phyloP scores from a whole-genome alignment of 2,113 vertebrate species.

The Pyrgilauda ruficollis region DNA sequence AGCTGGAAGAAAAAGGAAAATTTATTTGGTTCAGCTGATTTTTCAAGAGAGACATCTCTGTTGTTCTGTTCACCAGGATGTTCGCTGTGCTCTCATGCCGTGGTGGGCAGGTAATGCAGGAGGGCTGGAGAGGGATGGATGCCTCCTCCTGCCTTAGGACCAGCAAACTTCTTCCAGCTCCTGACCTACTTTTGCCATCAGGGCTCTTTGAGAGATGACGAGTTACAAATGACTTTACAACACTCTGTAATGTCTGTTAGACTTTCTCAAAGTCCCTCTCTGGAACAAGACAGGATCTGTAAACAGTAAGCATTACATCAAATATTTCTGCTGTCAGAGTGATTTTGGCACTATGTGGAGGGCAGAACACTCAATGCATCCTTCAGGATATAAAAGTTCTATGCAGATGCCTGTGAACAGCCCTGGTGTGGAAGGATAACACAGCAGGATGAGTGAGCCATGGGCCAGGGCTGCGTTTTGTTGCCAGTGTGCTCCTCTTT shows the following conservation, averaged over 20 bases:
- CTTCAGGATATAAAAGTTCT: not conserved
- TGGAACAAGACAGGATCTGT: not conserved
- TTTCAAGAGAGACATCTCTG: not conserved
- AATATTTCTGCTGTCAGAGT: not conserved
- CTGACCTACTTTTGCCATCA: not conserved
- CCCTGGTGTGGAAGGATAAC: not conserved
- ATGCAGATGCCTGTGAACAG: not conserved
- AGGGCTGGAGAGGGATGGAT: not conserved
- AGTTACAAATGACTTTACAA: not conserved
- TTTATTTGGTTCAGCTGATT: not conserved
- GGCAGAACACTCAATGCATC: not conserved
- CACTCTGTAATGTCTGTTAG: fast-evolving
- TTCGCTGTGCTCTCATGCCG: not conserved
- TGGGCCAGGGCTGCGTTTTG: not conserved
- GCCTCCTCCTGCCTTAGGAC: not conserved
- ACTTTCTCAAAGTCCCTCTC: not conserved
- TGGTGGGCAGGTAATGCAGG: not conserved
- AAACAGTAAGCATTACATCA: not conserved
- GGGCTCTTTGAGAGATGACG: not conserved
- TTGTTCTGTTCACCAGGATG: not conserved
- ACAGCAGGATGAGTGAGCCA: not conserved
- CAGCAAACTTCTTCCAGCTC: not conserved
- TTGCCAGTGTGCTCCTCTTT: not conserved
- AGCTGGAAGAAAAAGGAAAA: not conserved
- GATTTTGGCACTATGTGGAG: not conserved